Evolutionary conservation across 2,113 vertebrate genomes (phyloP), one percentile per base, ranked within the genome.

Genomic region (Alligator sinensis): DNA sequence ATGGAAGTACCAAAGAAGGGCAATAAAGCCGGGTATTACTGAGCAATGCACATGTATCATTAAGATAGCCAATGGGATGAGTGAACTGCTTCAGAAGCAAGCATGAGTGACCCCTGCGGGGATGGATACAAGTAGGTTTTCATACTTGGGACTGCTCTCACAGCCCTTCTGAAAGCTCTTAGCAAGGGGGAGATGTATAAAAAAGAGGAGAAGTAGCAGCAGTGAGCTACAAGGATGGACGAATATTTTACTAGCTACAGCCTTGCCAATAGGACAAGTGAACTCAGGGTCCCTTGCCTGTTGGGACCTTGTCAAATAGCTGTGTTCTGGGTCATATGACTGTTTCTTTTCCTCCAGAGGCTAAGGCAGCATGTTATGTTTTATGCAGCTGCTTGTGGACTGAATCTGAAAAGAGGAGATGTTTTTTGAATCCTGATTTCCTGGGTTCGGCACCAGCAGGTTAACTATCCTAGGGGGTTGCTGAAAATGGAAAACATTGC

Each of bases 281-380:
- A 21, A 60, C 47, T 82, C 76, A 30, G 80, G 28, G 15, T 57
- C 17, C 14, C 3, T 87, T 21, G 66, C 4, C 14, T 34, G 0
- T 27, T 66, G 27, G 72, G 70, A 82, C 22, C 18, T 61, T 64
- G 30, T 76, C 7, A 64, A 12, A 7, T 4, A 76, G 6, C 4
- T 85, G 3, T 15, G 4, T 24, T 24, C 34, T 78, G 11, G 58
- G 17, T 9, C 18, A 9, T 13, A 0, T 0, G 0, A 3, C 11
- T 84, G 1, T 13, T n/a, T 15, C 59, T 78, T 1, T 34, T 25
- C 22, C 12, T 91, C 85, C 24, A 62, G 79, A 82, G 5, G 4
- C 2, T 25, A 16, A 28, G 66, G 64, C 92, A 77, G 81, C 76
- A 60, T 63, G 11, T 24, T 25, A 21, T 13, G 2, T 64, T 17